Conservation (phyloP, 2,113 vertebrate genomes). For the Macheiramphus alcinus region DNA sequence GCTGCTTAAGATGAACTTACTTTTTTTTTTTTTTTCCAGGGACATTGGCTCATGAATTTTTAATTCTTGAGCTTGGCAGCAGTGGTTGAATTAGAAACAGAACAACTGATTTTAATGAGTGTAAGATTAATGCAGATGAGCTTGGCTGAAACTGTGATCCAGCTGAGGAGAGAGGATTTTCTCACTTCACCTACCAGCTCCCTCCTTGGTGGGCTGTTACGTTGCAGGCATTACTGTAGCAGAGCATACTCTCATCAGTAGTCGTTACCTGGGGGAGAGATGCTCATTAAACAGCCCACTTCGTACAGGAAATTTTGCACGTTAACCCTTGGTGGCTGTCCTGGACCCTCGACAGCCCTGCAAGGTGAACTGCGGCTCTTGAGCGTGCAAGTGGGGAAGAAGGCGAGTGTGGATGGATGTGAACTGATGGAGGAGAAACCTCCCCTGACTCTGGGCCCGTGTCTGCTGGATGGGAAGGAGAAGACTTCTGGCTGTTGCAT, state of each 20-base stretch:
- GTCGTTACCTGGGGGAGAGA: neutral
- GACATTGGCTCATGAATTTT: slow-evolving; percentile 18
- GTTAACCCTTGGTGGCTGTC: neutral
- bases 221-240: neutral
- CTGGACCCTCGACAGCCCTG: neutral
- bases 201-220: neutral
- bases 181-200: neutral
- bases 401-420: neutral
- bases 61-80: slow-evolving; percentile 7
- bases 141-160: neutral
- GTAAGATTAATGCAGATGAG: slow-evolving; percentile 44
- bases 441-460: neutral
- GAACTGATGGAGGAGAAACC: neutral
- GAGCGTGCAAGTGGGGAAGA: rapidly evolving
- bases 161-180: neutral
- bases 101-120: slow-evolving; percentile 40
- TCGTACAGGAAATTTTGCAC: neutral
- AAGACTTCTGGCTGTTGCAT: neutral
- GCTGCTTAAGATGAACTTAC: neutral
- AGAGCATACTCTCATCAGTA: neutral
- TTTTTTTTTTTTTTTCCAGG: neutral
- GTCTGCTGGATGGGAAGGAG: neutral
- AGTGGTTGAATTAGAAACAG: neutral
- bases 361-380: neutral
- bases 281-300: neutral